These are phyloP conservation scores for Melanostoma mellinum DNA, from an alignment of 2,888 invertebrate species.

Conservation along the genomic window DNA sequence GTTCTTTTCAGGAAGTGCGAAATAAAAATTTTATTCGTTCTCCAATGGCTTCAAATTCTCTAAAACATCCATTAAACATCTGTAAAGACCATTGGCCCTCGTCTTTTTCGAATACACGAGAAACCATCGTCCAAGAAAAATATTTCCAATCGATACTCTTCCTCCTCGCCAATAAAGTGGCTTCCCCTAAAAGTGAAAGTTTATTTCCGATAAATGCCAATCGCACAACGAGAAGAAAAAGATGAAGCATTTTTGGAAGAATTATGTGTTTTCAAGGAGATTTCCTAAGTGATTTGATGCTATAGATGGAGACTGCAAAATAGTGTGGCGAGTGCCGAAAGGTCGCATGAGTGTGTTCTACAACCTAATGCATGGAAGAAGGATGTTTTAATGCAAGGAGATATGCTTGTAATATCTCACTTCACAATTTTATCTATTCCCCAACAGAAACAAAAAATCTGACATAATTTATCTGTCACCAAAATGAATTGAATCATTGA, in stretches of 20 bases:
- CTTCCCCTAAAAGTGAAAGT: conserved; percentile 39
- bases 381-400: conserved; percentile 4
- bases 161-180: background rate
- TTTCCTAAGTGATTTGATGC: conserved; percentile 61
- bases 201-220: conserved; percentile 62
- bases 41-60: no score
- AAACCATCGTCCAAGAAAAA: background rate
- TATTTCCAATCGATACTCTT: conserved; percentile 3
- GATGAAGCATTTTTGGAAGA: conserved; percentile 46
- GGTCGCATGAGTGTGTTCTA: background rate
- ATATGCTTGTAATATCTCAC: background rate
- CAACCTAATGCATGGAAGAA: background rate
- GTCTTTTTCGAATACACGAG: no score
- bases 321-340: background rate
- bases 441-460: background rate
- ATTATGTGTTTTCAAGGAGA: conserved; percentile 54
- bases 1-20: no score
- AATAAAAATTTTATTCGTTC: no score
- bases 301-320: conserved; percentile 41
- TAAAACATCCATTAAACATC: no score
- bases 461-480: background rate
- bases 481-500: background rate
- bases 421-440: no score
- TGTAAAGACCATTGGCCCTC: no score
- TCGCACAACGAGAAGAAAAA: conserved; percentile 25